These are phyloP conservation scores for Myanophis thanlyinensis DNA, from an alignment of 2,113 vertebrate genomes.

Conservation along the genomic window DNA sequence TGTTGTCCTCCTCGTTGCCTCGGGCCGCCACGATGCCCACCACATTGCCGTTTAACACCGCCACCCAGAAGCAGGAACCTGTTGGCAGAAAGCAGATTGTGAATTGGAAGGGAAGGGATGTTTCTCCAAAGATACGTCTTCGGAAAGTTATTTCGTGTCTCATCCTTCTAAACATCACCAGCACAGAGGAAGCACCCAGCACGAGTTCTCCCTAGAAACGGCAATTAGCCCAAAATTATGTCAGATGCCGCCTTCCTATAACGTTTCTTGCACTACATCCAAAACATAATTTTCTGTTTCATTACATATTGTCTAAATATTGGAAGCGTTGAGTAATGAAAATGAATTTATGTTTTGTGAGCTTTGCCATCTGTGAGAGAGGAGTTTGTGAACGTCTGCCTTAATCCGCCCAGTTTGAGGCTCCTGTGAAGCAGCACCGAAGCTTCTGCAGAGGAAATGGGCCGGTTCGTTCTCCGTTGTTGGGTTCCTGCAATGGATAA, in stretches of 20 bases:
- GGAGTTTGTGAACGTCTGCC: not conserved
- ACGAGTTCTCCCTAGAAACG: not conserved
- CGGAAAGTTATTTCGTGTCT: too few relatives aligned
- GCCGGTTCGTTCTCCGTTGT: not conserved
- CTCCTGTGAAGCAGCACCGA: not conserved
- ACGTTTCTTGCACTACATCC: not conserved
- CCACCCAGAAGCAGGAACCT: constrained; percentile 99
- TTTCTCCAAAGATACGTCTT: not conserved
- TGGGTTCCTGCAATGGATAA: not conserved
- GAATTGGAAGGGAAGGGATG: not conserved
- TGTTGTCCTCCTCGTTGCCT: constrained; percentile 91
- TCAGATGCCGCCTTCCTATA: not conserved
- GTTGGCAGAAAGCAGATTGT: constrained; percentile 27
- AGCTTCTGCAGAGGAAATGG: not conserved
- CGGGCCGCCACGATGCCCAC: constrained; percentile 94
- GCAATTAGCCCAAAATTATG: not conserved
- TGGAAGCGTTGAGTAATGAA: not conserved
- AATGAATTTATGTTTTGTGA: not conserved
- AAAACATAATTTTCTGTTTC: not conserved
- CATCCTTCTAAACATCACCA: not conserved
- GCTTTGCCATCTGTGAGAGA: not conserved
- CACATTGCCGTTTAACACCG: constrained; percentile 88
- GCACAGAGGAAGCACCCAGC: rapidly evolving
- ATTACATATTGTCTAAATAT: not conserved
- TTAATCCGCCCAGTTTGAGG: too few relatives aligned